phyloP scores from a whole-genome alignment of 2,113 vertebrate species.

The Podocnemis expansa region DNA sequence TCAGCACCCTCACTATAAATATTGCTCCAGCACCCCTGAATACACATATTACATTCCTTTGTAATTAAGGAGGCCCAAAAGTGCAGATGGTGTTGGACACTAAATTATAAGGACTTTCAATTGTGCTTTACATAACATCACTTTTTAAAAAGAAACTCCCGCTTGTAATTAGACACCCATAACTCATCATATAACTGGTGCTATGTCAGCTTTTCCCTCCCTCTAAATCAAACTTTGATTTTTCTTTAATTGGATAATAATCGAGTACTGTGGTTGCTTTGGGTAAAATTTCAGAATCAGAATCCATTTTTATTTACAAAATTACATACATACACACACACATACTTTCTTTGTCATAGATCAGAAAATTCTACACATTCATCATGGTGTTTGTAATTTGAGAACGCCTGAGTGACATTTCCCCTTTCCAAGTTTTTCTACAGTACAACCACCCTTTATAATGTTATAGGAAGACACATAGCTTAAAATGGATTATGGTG shows the following conservation, averaged over 20 bases:
- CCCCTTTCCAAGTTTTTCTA: not conserved
- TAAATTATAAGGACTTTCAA: constrained; percentile 22
- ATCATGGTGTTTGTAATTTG: not conserved
- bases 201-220: not conserved
- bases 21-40: not conserved
- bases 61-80: constrained; percentile 15
- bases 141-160: constrained; percentile 9
- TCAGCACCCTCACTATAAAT: too few species aligned
- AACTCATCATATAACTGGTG: not conserved
- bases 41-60: constrained; percentile 29
- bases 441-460: not conserved
- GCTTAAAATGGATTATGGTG: not conserved
- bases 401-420: constrained; percentile 19
- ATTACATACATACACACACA: not conserved
- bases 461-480: not conserved
- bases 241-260: constrained; percentile 40
- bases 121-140: constrained; percentile 1
- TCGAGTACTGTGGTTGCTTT: not conserved
- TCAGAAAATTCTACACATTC: not conserved
- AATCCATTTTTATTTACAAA: constrained; percentile 11
- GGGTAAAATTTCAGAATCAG: not conserved
- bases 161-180: constrained; percentile 36
- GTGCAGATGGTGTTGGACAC: not conserved
- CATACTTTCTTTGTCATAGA: not conserved
- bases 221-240: constrained; percentile 44